Evolutionary conservation across 2,888 invertebrate species (phyloP).

Genomic region (Aphrophora alni): DNA sequence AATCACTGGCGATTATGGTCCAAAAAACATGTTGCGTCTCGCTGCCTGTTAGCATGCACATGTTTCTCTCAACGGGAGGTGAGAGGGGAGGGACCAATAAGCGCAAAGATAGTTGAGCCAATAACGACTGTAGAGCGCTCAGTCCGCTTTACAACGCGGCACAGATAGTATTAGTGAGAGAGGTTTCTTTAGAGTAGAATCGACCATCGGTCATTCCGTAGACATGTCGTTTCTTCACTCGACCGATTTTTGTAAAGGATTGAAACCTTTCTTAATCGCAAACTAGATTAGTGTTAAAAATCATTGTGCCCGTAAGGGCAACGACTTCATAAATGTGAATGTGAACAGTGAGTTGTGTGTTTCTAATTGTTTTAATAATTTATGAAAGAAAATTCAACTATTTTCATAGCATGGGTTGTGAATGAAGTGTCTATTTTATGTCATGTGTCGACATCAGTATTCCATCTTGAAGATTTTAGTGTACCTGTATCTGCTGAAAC

Average conservation of each 20-base stretch:
- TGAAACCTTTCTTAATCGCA: background rate
- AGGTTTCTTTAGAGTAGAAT: background rate
- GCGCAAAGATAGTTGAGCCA: background rate
- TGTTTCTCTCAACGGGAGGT: background rate
- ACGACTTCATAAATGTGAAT: background rate
- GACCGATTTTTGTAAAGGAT: background rate
- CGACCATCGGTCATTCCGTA: background rate
- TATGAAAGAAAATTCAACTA: background rate
- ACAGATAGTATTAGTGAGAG: background rate
- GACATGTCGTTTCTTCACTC: too few relatives aligned
- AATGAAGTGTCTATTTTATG: background rate
- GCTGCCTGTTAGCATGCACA: too few relatives aligned
- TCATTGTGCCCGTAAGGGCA: background rate
- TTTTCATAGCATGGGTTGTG: background rate
- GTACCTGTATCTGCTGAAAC: background rate
- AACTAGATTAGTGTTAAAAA: background rate
- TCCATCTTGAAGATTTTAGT: slow-evolving; percentile 6
- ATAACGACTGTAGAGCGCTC: slow-evolving; percentile 2
- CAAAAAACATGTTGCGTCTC: background rate
- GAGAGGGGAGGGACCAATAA: background rate
- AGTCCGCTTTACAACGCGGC: background rate
- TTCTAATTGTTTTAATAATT: background rate
- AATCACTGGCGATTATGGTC: background rate
- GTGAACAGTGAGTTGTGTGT: background rate
- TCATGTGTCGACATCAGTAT: background rate